Conservation (phyloP, 2,113 vertebrate genomes). For the Calidris pygmaea region DNA sequence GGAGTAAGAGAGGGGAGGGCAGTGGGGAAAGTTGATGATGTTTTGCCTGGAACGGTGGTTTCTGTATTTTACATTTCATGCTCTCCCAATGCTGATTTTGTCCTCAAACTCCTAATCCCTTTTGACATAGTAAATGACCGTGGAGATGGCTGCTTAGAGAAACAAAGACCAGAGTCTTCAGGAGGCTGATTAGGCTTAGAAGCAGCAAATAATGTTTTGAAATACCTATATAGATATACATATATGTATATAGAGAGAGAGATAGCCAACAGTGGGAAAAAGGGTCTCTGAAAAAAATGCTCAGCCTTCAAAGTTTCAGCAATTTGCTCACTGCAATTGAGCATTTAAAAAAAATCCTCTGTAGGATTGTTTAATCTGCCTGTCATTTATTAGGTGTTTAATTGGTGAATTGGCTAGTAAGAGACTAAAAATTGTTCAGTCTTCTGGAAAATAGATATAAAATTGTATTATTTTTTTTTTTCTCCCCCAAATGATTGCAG, state of each 20-base stretch:
- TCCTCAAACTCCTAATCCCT: not conserved
- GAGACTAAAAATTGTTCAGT: not conserved
- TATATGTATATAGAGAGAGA: not conserved
- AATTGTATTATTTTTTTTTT: not conserved
- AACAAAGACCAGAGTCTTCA: not conserved
- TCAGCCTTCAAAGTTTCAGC: not conserved
- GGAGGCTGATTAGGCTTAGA: not conserved
- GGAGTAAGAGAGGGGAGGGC: not conserved
- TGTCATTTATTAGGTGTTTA: not conserved
- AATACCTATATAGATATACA: not conserved
- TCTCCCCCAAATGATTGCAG: not conserved
- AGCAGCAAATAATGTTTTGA: not conserved
- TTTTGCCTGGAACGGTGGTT: not conserved
- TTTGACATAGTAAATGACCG: constrained; percentile 1
- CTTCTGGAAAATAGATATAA: not conserved
- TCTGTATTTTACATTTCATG: constrained; percentile 11
- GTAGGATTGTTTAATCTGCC: not conserved
- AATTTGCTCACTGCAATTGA: not conserved
- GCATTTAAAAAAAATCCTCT: not conserved
- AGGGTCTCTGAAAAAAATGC: not conserved
- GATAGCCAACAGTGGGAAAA: not conserved
- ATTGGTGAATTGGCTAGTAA: not conserved
- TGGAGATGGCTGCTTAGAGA: not conserved
- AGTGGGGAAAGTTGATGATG: not conserved
- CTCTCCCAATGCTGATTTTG: not conserved